Conservation (phyloP, 2,888 invertebrate species). For the Coleophora deauratella region DNA sequence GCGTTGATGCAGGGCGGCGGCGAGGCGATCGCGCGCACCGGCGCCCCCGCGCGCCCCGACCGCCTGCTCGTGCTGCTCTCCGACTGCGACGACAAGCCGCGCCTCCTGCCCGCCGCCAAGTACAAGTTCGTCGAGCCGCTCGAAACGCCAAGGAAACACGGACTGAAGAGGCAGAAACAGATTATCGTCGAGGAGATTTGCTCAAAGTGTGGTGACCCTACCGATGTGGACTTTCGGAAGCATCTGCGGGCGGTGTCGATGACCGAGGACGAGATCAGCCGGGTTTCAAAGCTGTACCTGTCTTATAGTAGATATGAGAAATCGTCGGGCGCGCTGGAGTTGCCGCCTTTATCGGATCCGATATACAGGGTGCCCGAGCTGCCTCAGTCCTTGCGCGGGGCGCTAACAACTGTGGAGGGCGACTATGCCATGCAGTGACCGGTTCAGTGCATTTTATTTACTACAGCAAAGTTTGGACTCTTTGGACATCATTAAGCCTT, state of each 20-base stretch:
- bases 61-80: conserved; percentile 42
- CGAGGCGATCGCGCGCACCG: conserved; percentile 45
- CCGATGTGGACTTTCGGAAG: conserved; percentile 45
- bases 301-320: conserved; percentile 51
- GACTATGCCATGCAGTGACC: conserved; percentile 37
- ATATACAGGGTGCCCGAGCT: conserved; percentile 55
- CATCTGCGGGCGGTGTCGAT: conserved; percentile 47
- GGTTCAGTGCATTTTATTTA: not conserved
- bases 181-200: conserved; percentile 43
- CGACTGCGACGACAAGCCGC: conserved; percentile 31
- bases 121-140: conserved; percentile 52
- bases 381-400: conserved; percentile 40
- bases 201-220: conserved; percentile 49
- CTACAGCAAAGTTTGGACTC: not conserved
- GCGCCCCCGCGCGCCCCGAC: conserved; percentile 22
- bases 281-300: conserved; percentile 50
- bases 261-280: conserved; percentile 53
- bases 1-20: conserved; percentile 61
- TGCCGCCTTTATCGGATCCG: conserved; percentile 58
- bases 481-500: not conserved
- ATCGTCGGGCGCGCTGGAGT: conserved; percentile 38
- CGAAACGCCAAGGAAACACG: conserved; percentile 33
- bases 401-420: conserved; percentile 42
- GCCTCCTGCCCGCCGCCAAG: conserved; percentile 29
- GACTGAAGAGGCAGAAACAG: conserved; percentile 31